Evolutionary conservation across 2,797 vertebrate species (phyloP), one percentile per base, ranked within the genome.

Genomic region (Fringilla coelebs): DNA sequence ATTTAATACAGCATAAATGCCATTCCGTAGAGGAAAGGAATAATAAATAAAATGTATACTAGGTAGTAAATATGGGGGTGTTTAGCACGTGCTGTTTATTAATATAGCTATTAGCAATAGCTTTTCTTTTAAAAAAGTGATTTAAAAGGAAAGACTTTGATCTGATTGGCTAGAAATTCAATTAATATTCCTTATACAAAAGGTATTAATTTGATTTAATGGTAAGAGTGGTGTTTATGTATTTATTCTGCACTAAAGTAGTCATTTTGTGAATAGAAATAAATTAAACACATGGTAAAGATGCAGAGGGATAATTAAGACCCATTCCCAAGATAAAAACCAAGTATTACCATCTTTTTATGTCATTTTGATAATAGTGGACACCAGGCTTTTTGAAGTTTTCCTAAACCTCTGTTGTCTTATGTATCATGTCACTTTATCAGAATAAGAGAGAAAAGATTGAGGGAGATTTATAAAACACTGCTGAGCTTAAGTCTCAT

Each of bases 351-450:
- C 13, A 38, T 68, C 6, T 76, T 85, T 75, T 38, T 36, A 28
- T 48, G n/a, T 73, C 6, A 34, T 60, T 43, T 70, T 63, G 24
- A 11, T 62, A 63, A 46, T 34, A 54, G 31, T 6, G 67, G 17
- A 21, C 16, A 26, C 2, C 3, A 9, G 4, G 0, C 0, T 32
- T 76, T 65, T 77, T 62, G 0, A 21, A 32, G 4, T 77, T 79
- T 26, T 45, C 25, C 40, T 90, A 48, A 79, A 66, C 11, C 14
- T 80, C 38, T 89, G 13, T 66, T 65, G 1, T 22, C 12, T 85
- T 89, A 34, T 20, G 24, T 38, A 41, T 11, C 38, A 57, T 46
- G 24, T 40, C 57, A 57, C 26, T 54, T 2, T 48, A 63, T 63
- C 24, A 63, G 60, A 89, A 60, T 13, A 71, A 17, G 14, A 79